phyloP scores from a whole-genome alignment of 2,797 vertebrate species.

The Lepidocolaptes lacrymiger region DNA sequence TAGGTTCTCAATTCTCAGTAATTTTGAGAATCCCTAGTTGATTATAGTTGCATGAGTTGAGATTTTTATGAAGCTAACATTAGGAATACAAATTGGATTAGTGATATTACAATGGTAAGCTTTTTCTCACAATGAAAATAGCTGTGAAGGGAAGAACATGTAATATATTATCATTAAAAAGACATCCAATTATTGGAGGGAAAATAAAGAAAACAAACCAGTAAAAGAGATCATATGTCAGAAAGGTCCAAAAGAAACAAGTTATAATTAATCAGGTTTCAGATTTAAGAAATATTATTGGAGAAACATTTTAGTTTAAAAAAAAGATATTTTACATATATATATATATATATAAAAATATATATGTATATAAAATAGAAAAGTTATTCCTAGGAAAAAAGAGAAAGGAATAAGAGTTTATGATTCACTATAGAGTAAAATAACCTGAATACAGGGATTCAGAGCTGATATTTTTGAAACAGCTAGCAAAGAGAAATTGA shows the following conservation, averaged over 20 bases:
- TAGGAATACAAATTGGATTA: constrained; percentile 61
- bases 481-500: neutral
- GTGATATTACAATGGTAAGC: constrained; percentile 10
- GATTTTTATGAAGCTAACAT: constrained; percentile 48
- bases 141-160: neutral
- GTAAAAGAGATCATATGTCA: neutral
- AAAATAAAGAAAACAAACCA: neutral
- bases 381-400: neutral
- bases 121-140: constrained; percentile 42
- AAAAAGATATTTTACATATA: too few relatives aligned
- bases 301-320: neutral
- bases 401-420: neutral
- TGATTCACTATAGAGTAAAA: neutral
- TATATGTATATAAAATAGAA: neutral
- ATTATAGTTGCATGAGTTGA: constrained; percentile 29
- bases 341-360: neutral
- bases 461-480: neutral
- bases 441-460: neutral
- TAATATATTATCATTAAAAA: neutral
- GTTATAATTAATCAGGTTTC: neutral
- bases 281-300: neutral
- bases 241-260: neutral
- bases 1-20: constrained; percentile 57
- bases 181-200: neutral
- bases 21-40: constrained; percentile 52